Conservation (phyloP, 2,113 vertebrate species). For the Lycaon pictus region DNA sequence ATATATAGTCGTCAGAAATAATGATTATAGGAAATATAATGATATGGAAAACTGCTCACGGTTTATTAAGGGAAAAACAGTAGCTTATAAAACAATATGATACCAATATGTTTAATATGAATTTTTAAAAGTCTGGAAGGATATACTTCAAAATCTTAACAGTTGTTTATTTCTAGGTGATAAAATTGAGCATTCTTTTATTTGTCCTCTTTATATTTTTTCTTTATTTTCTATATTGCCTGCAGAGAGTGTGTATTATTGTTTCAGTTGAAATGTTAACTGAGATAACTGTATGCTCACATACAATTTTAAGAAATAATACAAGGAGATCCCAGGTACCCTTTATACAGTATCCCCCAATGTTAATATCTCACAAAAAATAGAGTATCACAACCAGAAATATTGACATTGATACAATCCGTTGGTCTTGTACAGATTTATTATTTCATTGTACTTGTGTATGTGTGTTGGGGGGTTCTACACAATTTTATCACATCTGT, state of each 20-base stretch:
- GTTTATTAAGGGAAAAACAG: neutral
- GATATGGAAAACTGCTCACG: neutral
- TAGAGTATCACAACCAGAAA: neutral
- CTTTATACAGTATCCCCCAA: neutral
- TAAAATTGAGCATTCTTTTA: conserved; percentile 16
- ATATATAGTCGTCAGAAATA: neutral
- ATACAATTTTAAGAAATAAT: neutral
- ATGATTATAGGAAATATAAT: neutral
- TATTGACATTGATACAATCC: neutral
- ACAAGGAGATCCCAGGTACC: neutral
- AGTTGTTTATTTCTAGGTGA: neutral
- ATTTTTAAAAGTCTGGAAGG: neutral
- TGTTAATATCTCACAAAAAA: neutral
- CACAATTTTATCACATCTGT: neutral
- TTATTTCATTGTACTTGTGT: neutral
- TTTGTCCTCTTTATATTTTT: neutral
- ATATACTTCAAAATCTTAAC: neutral
- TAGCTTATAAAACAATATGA: neutral
- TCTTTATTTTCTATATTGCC: neutral
- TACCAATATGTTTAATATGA: neutral
- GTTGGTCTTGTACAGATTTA: neutral
- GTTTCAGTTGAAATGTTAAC: conserved; percentile 33
- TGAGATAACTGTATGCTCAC: neutral
- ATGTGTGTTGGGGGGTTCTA: neutral
- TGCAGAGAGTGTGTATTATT: neutral